Evolutionary conservation across 2,113 vertebrate genomes (phyloP).

Genomic region (Anthoscopus minutus): DNA sequence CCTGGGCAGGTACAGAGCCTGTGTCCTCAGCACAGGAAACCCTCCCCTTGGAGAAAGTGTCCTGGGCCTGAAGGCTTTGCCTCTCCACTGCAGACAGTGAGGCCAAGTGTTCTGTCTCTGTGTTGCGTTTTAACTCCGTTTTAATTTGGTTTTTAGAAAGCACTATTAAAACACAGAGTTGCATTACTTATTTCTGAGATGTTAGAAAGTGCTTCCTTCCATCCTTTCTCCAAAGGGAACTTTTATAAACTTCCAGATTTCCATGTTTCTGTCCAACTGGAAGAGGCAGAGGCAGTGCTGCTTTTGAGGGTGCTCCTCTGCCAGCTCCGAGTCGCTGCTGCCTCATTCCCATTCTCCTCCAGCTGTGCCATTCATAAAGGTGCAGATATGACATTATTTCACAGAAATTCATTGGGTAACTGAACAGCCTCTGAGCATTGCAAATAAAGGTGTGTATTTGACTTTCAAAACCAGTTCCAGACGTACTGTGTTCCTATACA

Average conservation of each 20-base stretch:
- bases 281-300: not conserved
- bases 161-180: not conserved
- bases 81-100: accelerated
- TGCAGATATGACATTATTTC: conserved; percentile 26
- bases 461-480: conserved; percentile 47
- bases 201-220: not conserved
- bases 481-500: not conserved
- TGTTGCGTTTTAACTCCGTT: not conserved
- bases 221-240: not conserved
- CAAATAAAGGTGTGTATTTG: conserved; percentile 41
- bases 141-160: not conserved
- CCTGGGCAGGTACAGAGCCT: accelerated
- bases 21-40: accelerated
- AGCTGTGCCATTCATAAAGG: not conserved
- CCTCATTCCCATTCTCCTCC: not conserved
- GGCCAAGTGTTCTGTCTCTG: not conserved
- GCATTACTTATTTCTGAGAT: not conserved
- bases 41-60: not conserved
- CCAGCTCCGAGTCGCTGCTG: not conserved
- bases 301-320: not conserved
- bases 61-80: not conserved
- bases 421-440: not conserved
- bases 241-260: not conserved
- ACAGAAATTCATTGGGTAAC: not conserved
- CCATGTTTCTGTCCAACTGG: not conserved